Conservation (phyloP, 2,797 vertebrate species). For the Enteromius afrohamiltoni region DNA sequence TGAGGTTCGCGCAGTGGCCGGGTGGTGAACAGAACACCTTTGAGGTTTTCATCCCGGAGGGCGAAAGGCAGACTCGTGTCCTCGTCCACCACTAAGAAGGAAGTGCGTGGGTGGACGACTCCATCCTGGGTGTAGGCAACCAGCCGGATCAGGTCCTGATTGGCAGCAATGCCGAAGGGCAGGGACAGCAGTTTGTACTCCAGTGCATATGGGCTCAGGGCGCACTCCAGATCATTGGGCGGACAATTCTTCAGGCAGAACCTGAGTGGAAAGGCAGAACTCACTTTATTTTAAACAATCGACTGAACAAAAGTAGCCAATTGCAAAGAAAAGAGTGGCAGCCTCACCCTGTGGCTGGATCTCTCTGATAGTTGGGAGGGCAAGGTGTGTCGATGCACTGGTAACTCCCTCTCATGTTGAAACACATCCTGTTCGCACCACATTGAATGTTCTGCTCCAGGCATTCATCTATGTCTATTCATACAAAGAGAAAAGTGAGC, state of each 20-base stretch:
- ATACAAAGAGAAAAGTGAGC: slow-evolving; percentile 32
- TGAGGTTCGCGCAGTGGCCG: slow-evolving; percentile 82
- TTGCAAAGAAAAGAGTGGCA: neutral
- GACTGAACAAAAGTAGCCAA: neutral
- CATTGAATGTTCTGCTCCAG: slow-evolving; percentile 89
- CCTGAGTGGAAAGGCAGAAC: slow-evolving; percentile 68
- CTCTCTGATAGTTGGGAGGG: slow-evolving; percentile 90
- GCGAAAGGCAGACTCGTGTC: slow-evolving; percentile 86
- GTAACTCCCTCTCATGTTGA: slow-evolving; percentile 95
- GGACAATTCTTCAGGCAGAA: slow-evolving; percentile 96
- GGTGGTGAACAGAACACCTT: slow-evolving; percentile 93
- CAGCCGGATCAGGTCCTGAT: slow-evolving; percentile 95
- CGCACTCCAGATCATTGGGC: slow-evolving; percentile 91
- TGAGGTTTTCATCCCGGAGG: slow-evolving; percentile 91
- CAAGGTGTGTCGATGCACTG: slow-evolving; percentile 96
- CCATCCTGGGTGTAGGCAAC: slow-evolving; percentile 95
- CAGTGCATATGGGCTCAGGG: slow-evolving; percentile 90
- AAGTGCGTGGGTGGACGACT: slow-evolving; percentile 93
- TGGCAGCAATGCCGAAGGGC: slow-evolving; percentile 91
- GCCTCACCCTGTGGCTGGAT: slow-evolving; percentile 81
- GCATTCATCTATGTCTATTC: slow-evolving; percentile 92
- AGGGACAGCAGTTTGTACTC: slow-evolving; percentile 97
- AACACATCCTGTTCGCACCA: slow-evolving; percentile 92
- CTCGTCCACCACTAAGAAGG: slow-evolving; percentile 86
- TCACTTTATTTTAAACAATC: neutral